Base-by-base conservation (phyloP, 1,140 invertebrate genomes). In the Drosophila arizonae region DNA sequence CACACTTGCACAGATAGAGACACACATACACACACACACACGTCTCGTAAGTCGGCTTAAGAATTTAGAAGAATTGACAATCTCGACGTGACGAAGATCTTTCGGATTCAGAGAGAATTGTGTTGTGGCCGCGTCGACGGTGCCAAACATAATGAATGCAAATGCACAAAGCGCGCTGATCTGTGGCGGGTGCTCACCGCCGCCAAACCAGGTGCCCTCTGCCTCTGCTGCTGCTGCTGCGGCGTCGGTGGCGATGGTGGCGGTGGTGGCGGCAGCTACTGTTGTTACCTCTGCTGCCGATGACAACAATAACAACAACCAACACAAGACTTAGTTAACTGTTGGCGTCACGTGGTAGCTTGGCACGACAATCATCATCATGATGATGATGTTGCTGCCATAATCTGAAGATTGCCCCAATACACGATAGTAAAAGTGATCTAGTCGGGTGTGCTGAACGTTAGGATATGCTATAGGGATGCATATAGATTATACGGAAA, bases 91-190 rank as follows among this genome's bases (percentile, higher is more conserved):
- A 26, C 62, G 28, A 66, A 17, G 57, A 60, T 60, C 57, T 60
- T 50, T 17, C 61, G 52, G 62, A 52, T 55, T 55, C 45, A 39
- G 24, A 21, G 46, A 45, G 71, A 71, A 52, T 26, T 64, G 30
- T 46, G 81, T 86, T 87, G 84, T 88, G 80, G 61, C 43, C 84
- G 77, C 84, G 80, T 63, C 84, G 77, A 89, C 84, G 77, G 73
- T 84, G 80, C 74, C 81, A 81, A 85, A 85, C 81, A 85, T 86
- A 86, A 85, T 88, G 84, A 88, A 88, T 89, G 84, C 85, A 87
- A 87, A 87, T 87, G 82, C 84, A 87, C 69, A 88, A 77, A 71
- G 54, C 46, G 41, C 66, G 56, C 50, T 77, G 82, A 86, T 81
- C 82, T 87, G 75, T 68, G 62, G 58, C 81, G 77, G 81, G 63